A percentile compares a stretch with the other conserved stretches of the same genome.
Conservation (phyloP, 2,888 invertebrate genomes). For the Campoplex capitator region DNA sequence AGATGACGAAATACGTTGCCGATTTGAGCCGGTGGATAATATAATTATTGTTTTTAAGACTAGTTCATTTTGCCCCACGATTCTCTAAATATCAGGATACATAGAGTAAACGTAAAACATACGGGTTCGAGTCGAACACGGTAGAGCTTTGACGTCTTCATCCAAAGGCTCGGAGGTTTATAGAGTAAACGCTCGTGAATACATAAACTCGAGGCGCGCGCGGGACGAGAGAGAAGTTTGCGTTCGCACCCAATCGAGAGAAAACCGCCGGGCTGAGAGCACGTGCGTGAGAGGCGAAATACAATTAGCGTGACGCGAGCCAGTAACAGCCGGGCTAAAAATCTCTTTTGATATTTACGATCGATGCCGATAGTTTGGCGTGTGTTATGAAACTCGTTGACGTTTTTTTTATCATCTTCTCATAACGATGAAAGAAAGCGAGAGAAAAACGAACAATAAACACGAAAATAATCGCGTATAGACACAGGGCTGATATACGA, state of each 20-base stretch:
- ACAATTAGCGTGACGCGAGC: constrained; percentile 48
- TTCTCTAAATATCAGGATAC: constrained; percentile 3
- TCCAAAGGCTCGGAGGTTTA: constrained; percentile 52
- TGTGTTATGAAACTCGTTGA: constrained; percentile 45
- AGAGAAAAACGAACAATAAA: constrained; percentile 45
- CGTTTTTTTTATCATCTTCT: constrained; percentile 52
- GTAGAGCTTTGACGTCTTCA: constrained; percentile 57
- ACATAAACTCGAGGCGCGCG: constrained; percentile 42
- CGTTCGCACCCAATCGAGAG: constrained; percentile 66
- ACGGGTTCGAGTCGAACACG: constrained; percentile 26
- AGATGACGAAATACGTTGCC: background rate
- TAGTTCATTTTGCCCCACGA: constrained; percentile 21
- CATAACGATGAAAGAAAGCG: constrained; percentile 8
- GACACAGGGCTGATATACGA: constrained; percentile 10
- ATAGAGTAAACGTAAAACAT: background rate
- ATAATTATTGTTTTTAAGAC: background rate
- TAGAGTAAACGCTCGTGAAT: constrained; percentile 57
- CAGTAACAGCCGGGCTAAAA: constrained; percentile 31
- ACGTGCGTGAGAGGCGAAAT: constrained; percentile 33
- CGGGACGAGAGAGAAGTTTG: constrained; percentile 7
- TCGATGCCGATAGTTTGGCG: constrained; percentile 43
- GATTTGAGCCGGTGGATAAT: constrained; percentile 4
- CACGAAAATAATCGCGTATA: constrained; percentile 62
- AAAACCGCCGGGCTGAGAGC: constrained; percentile 34
- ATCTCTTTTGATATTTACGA: constrained; percentile 61